These are phyloP conservation scores for Pseudomyrmex cubaensis DNA, from an alignment of 1,140 invertebrate genomes.

Conservation along the genomic window DNA sequence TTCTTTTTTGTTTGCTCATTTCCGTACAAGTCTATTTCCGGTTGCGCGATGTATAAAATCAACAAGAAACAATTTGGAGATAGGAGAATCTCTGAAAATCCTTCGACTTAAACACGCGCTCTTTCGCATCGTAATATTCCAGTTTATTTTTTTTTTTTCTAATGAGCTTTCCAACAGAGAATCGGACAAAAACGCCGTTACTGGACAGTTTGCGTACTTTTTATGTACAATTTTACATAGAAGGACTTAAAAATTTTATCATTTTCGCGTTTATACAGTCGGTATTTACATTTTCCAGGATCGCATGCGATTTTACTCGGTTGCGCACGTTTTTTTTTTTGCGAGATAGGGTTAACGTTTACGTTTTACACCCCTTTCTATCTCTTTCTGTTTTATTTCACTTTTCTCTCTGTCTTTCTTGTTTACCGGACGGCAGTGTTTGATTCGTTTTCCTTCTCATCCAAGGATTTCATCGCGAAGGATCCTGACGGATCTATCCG, in stretches of 20 bases:
- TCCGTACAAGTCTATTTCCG: too few relatives aligned
- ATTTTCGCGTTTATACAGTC: background rate
- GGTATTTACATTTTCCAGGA: constrained; percentile 18
- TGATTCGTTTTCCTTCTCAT: constrained; percentile 61
- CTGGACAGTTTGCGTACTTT: too few relatives aligned
- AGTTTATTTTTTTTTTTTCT: background rate
- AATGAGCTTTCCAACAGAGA: background rate
- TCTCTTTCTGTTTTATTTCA: background rate
- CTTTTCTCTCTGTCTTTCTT: background rate
- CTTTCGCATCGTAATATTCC: too few relatives aligned
- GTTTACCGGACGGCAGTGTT: constrained; percentile 68
- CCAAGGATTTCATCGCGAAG: background rate
- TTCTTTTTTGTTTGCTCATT: too few relatives aligned
- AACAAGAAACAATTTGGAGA: too few relatives aligned
- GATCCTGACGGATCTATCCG: background rate
- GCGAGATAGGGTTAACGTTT: too few relatives aligned
- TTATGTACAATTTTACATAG: background rate
- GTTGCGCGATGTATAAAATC: too few relatives aligned
- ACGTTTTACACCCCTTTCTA: background rate
- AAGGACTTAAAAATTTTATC: background rate
- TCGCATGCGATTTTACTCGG: constrained; percentile 1
- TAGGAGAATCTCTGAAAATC: too few relatives aligned
- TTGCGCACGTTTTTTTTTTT: too few relatives aligned
- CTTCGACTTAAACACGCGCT: too few relatives aligned
- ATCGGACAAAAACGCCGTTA: background rate